Evolutionary conservation across 2,797 vertebrate genomes (phyloP).

Genomic region (Propithecus perrieri): DNA sequence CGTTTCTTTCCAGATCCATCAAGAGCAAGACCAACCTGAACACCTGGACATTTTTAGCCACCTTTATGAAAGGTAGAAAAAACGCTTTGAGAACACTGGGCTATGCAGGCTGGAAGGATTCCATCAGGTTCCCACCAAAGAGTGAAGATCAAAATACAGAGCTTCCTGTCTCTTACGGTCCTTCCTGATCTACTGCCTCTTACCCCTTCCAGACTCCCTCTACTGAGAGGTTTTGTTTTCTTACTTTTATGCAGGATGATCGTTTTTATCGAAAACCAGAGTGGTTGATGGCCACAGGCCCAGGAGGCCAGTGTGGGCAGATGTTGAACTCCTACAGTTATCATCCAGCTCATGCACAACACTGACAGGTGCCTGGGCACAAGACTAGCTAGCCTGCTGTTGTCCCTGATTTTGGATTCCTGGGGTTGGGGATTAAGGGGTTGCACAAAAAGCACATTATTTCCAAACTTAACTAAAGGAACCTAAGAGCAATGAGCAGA

Average conservation of each 20-base stretch:
- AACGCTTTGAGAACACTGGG: not conserved
- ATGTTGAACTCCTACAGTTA: not conserved
- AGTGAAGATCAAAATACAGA: not conserved
- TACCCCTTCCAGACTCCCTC: not conserved
- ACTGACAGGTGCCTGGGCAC: not conserved
- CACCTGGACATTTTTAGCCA: not conserved
- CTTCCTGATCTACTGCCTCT: not conserved
- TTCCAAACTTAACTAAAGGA: constrained; percentile 20
- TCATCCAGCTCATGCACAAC: not conserved
- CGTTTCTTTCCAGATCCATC: not conserved
- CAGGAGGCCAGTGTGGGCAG: rapidly evolving
- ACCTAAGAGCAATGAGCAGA: constrained; percentile 23
- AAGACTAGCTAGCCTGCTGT: not conserved
- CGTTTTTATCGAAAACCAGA: constrained; percentile 51
- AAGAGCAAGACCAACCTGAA: not conserved
- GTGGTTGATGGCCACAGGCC: not conserved
- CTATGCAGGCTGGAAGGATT: not conserved
- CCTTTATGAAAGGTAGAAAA: not conserved
- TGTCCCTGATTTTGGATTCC: not conserved
- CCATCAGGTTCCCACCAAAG: not conserved
- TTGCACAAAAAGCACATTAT: not conserved
- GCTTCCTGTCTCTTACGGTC: not conserved
- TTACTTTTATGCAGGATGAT: not conserved
- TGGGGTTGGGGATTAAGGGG: not conserved
- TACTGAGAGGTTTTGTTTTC: not conserved